Conservation (phyloP, 2,113 vertebrate species). For the Ammospiza nelsoni region DNA sequence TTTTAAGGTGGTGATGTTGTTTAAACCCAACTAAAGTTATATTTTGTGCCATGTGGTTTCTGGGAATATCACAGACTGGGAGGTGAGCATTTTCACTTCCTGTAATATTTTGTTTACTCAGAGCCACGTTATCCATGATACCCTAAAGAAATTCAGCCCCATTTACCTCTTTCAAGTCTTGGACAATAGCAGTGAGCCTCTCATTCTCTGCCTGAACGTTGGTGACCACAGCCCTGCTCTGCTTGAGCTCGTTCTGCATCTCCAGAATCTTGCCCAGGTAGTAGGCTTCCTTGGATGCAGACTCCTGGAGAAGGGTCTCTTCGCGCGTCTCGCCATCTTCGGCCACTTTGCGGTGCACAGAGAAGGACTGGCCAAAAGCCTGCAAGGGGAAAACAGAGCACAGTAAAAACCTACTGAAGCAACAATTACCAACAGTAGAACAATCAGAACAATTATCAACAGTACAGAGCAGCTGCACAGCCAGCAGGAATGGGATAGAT, state of each 20-base stretch:
- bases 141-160: not conserved
- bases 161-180: constrained; percentile 92
- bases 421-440: not conserved
- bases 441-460: not conserved
- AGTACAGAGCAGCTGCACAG: not conserved
- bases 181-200: constrained; percentile 81
- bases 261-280: constrained; percentile 90
- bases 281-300: constrained; percentile 94
- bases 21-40: not conserved
- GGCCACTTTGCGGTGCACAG: constrained; percentile 94
- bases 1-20: not conserved
- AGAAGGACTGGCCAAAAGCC: constrained; percentile 98
- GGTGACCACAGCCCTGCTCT: constrained; percentile 84
- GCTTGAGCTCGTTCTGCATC: constrained; percentile 89
- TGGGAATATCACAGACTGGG: not conserved
- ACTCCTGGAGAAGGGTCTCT: constrained; percentile 94
- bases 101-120: not conserved
- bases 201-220: constrained; percentile 91
- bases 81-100: not conserved
- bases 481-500: not conserved
- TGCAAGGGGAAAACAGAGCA: constrained; percentile 62
- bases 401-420: not conserved
- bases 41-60: not conserved
- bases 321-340: constrained; percentile 95
- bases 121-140: not conserved